Evolutionary conservation across 2,888 invertebrate genomes (phyloP), one percentile per base, ranked within the genome.

Genomic region (Aphidoletes aphidimyza): DNA sequence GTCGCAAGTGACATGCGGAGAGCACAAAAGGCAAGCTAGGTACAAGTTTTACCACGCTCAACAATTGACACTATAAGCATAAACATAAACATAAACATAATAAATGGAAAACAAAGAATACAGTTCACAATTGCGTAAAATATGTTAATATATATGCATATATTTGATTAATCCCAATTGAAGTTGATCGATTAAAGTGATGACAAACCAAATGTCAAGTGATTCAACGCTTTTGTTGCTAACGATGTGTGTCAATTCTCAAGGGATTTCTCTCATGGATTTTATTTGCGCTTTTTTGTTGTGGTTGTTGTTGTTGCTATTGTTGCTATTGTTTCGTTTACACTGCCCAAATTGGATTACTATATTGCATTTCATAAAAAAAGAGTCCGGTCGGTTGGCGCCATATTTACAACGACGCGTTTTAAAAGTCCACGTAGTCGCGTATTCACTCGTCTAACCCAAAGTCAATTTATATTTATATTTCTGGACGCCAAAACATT

Each of bases 211-310:
- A 69, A 2, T 11, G 14, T 30, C n/a, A 14, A 69, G n/a, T 2
- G 2, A 22, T n/a, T n/a, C 0, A 22, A 22, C 22, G 3, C 0
- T 54, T 11, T 5, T 30, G 0, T 5, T 2, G 11, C 22, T n/a
- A 22, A 54, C 54, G n/a, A 69, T 14, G n/a, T 69, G 30, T 2
- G n/a, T 14, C 69, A 69, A 69, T 69, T 69, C 69, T 69, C 69
- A 30, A 34, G 69, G 69, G 69, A 69, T 30, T 30, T 30, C 30
- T n/a, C 54, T 6, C 34, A 30, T 14, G 1, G 11, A 1, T 69
- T 69, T 69, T 30, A 5, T 30, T 34, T 11, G 2, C 34, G 1
- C 30, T 30, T 9, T 30, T 26, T 19, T 47, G 2, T 47, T 47
- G 6, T 47, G 8, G 47, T 47, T n/a, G n/a, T n/a, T n/a, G n/a